Evolutionary conservation across 2,113 vertebrate genomes (phyloP).

Genomic region (Alexandromys fortis): DNA sequence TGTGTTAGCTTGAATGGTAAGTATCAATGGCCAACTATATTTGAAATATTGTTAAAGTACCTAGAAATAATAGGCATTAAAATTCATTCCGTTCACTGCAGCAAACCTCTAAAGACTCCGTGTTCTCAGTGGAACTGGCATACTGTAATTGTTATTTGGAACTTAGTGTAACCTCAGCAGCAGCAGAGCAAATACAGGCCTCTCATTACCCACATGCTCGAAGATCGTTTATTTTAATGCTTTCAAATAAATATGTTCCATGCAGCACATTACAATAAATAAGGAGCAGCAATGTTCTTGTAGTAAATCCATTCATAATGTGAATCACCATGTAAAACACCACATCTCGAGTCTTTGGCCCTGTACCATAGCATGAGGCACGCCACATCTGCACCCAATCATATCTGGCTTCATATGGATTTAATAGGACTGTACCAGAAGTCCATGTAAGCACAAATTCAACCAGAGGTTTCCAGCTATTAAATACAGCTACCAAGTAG

Average conservation of each 20-base stretch:
- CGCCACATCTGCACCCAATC: conserved; percentile 90
- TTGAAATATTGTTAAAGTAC: conserved; percentile 86
- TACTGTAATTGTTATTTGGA: conserved; percentile 83
- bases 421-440: conserved; percentile 88
- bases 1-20: conserved; percentile 84
- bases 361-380: conserved; percentile 84
- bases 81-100: conserved; percentile 80
- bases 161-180: conserved; percentile 82
- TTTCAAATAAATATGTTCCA: conserved; percentile 91
- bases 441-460: conserved; percentile 87
- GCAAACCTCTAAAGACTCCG: conserved; percentile 79
- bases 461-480: conserved; percentile 87
- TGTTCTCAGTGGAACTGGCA: conserved; percentile 79
- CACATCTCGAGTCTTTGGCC: conserved; percentile 87
- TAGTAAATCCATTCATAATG: conserved; percentile 89
- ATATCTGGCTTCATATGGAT: conserved; percentile 89
- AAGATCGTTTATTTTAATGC: conserved; percentile 90
- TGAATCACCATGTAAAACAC: conserved; percentile 88
- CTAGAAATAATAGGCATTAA: conserved; percentile 85
- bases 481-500: conserved; percentile 88
- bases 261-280: conserved; percentile 90
- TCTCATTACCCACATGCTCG: conserved; percentile 88
- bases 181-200: conserved; percentile 84
- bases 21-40: conserved; percentile 78
- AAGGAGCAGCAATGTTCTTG: conserved; percentile 86